Base-by-base conservation (phyloP, 2,888 invertebrate genomes). In the Drosophila lacicola region DNA sequence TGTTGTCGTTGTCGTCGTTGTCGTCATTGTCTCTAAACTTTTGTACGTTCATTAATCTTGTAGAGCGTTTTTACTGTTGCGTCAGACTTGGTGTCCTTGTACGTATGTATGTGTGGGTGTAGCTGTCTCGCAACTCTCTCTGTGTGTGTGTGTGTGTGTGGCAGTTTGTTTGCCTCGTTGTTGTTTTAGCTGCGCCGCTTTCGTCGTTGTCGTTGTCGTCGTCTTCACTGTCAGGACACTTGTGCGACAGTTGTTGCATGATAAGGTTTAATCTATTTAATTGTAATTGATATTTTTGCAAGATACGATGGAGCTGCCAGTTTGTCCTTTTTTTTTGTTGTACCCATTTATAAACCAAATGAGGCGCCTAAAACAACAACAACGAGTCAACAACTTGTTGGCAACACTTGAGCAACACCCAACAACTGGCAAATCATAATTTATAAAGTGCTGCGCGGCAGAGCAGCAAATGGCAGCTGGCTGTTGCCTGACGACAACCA, bases 181-280 rank as follows among this genome's bases (percentile, higher is more conserved):
- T 71, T 73, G 66, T 75, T 80, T 61, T 75, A 61, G 42, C 58
- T 58, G 68, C 39, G 67, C 65, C 64, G 65, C 72, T 60, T 61
- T 64, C 55, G 66, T 47, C 53, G 62, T 69, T 61, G 77, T 8
- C 53, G 62, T 67, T 61, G 77, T 8, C 53, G 62, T 67, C 58
- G 77, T 70, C 70, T 67, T 65, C 45, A 49, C 74, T 73, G 86
- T 67, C 78, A 70, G 76, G 80, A 82, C 86, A 85, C 84, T 85
- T 85, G 83, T 85, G 84, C 84, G 88, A 88, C 88, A 85, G 88
- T 88, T 88, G 86, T 85, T 88, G 84, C 84, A 85, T 85, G 84
- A 85, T 88, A 88, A 85, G 84, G 84, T 85, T 85, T 85, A 88
- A 85, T 85, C 84, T 85, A 85, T 85, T 85, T 88, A 85, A 85